Base-by-base conservation (phyloP, 2,888 invertebrate species). In the Agrochola circellaris region DNA sequence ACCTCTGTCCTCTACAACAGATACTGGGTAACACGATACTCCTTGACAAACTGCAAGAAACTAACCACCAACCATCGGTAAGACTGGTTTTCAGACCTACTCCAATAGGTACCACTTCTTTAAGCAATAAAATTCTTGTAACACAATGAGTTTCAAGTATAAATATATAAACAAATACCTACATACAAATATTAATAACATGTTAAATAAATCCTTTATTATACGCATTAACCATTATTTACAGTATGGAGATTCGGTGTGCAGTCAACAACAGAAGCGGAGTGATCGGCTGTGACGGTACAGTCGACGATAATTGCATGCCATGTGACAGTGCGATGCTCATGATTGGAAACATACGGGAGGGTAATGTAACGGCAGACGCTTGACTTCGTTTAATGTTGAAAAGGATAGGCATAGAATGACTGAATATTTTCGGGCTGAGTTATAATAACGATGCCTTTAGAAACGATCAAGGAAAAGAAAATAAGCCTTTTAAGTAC, bases 261-360 rank as follows among this genome's bases (percentile, higher is more conserved):
- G 83, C 86, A 85, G 76, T 73, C 86, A 81, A 58, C 74, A 76
- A 76, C 86, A 83, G 81, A 56, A 48, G 75, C 64, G 48, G 17
- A 75, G 74, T 83, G 76, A 85, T 85, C 72, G 76, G 60, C 64
- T 81, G 85, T 86, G 77, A 56, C 26, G 60, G 81, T 81, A 83
- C 74, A 81, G 68, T 75, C 73, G 73, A 15, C 67, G 60, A 73
- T 85, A 83, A 85, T 85, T 83, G 83, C 73, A 72, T 26, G 30
- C 73, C 61, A 67, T 75, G 81, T 77, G 86, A 77, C 77, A 76
- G 70, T 20, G 60, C 56, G 61, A n/a, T 65, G 73, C 51, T 73
- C 74, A 30, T 75, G 56, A 71, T n/a, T 51, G 73, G 20, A 38
- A 75, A 65, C n/a, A 66, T 60, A 64, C 68, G 75, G 71, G 70